Evolutionary conservation across 2,113 vertebrate species (phyloP).

Genomic region (Neomonachus schauinslandi): DNA sequence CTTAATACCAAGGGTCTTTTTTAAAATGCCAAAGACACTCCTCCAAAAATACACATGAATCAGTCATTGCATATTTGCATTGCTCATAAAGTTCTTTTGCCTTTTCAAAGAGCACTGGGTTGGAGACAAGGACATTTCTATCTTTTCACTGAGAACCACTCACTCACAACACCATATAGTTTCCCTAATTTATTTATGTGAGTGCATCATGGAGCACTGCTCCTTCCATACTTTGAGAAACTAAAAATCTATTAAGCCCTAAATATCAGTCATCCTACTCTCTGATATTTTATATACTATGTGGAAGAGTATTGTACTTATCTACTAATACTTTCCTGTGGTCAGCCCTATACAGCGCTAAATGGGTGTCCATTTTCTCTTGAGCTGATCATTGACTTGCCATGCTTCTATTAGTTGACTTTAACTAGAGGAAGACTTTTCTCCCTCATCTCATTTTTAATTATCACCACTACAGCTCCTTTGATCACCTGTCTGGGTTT

Average conservation of each 20-base stretch:
- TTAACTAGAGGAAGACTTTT: neutral
- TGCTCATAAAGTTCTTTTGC: slow-evolving; percentile 62
- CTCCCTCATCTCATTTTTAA: neutral
- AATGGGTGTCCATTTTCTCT: neutral
- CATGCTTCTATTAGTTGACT: neutral
- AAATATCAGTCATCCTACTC: slow-evolving; percentile 44
- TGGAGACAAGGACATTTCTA: slow-evolving; percentile 70
- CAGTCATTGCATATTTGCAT: slow-evolving; percentile 65
- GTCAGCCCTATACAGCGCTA: neutral
- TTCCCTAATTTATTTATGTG: slow-evolving; percentile 69
- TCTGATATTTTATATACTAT: neutral
- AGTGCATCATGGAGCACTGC: neutral
- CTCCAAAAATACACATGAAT: slow-evolving; percentile 79
- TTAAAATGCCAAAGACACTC: slow-evolving; percentile 75
- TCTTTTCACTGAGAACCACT: slow-evolving; percentile 63
- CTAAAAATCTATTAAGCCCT: slow-evolving; percentile 62
- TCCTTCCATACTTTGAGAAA: slow-evolving; percentile 36
- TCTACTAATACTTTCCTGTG: neutral
- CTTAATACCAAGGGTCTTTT: slow-evolving; percentile 72
- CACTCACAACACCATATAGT: slow-evolving; percentile 59
- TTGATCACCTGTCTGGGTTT: neutral
- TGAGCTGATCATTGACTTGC: neutral
- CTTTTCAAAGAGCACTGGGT: slow-evolving; percentile 68
- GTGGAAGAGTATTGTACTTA: slow-evolving; percentile 13
- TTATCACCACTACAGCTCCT: neutral